Percentiles rank a stretch among this genome's conserved stretches.
phyloP scores from a whole-genome alignment of 2,113 vertebrate species.

The Gnathonemus echidnorhynchus region DNA sequence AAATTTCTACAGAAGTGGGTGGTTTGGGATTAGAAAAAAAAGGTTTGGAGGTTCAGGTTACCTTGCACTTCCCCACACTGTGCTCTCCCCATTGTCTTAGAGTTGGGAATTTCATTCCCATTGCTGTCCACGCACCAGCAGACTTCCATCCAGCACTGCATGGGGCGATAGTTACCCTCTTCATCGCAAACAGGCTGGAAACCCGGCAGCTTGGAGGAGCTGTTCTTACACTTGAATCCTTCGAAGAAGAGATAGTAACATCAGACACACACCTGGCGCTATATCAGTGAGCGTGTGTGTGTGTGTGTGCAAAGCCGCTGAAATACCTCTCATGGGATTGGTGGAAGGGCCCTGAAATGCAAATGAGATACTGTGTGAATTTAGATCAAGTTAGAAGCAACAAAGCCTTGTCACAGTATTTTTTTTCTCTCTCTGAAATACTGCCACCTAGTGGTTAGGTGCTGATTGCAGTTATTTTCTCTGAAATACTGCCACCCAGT shows the following conservation, averaged over 20 bases:
- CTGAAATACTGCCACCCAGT: neutral
- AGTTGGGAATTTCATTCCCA: slow-evolving; percentile 60
- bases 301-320: neutral
- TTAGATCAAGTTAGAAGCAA: neutral
- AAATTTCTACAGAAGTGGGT: neutral
- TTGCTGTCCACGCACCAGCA: slow-evolving; percentile 79
- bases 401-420: neutral
- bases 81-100: neutral
- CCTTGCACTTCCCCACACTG: neutral
- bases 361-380: slow-evolving; percentile 10
- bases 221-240: neutral
- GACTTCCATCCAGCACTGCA: slow-evolving; percentile 65
- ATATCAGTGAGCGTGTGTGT: neutral
- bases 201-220: neutral
- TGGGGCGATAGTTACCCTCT: slow-evolving; percentile 64
- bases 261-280: neutral
- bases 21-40: neutral
- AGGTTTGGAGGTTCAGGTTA: neutral
- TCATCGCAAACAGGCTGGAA: slow-evolving; percentile 65
- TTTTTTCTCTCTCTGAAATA: neutral
- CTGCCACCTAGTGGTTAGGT: neutral
- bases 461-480: neutral
- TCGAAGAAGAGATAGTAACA: neutral
- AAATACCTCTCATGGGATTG: neutral
- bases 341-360: slow-evolving; percentile 30